Base-by-base conservation (phyloP, 2,113 vertebrate genomes). In the Passer montanus region DNA sequence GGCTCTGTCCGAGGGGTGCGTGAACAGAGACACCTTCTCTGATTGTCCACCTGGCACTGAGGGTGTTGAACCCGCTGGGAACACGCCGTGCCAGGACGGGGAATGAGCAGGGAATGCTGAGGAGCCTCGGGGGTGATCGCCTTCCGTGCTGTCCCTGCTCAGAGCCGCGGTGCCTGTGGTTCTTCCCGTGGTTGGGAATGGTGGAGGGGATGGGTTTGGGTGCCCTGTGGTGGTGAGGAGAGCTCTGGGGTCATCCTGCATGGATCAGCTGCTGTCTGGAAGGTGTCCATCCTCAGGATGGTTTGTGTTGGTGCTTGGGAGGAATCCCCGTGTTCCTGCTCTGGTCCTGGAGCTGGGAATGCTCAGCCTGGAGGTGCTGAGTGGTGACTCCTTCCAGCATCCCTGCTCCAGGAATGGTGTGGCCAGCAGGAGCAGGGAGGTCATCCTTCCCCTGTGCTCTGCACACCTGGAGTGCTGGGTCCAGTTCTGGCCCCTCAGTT, bases 291-390 rank as follows among this genome's bases (percentile, higher is more conserved):
- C 2, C 26, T 46, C 17, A 21, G 68, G 39, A 7, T 2, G 2
- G 47, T 3, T 58, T 6, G n/a, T 2, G 21, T 31, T 31, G 5
- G 24, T 4, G 50, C 21, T 26, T 11, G 56, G 35, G 18, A 28
- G 30, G 30, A 37, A 31, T 31, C 35, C 60, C 52, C 0, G 0
- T 18, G 33, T 31, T 33, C 31, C 46, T 11, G 74, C 58, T 53
- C 20, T 2, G 1, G 4, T 5, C 3, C 2, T 2, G 4, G 43
- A 4, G 33, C 1, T 1, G 9, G 23, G 49, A 28, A 39, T 17
- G 69, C 50, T 55, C 13, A 0, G 33, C 13, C 2, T 2, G 18
- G 66, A 35, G 23, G 13, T 13, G 31, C 33, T 23, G 24, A 1
- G 33, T 62, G 50, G 1, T 23, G 70, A 4, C 31, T 31, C 43